Conservation (phyloP, 1,140 invertebrate species). For the Bombus affinis region DNA sequence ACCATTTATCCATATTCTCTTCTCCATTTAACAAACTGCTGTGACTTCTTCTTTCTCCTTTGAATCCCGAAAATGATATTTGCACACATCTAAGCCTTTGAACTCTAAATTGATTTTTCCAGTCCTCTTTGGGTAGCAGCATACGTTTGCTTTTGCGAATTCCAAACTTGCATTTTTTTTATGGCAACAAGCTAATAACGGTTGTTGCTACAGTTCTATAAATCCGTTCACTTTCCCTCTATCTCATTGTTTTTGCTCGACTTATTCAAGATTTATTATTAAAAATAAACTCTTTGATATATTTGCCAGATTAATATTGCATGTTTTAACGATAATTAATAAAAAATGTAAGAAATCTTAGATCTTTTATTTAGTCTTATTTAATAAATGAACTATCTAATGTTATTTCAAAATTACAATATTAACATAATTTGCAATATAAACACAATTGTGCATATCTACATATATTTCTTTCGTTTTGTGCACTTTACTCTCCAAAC, state of each 20-base stretch:
- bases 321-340: no score
- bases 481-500: no score
- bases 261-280: no score
- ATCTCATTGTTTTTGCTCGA: no score
- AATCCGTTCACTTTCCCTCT: no score
- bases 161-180: background rate
- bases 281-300: no score
- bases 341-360: no score
- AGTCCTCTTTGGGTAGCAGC: background rate
- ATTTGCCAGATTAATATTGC: no score
- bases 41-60: background rate
- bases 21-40: background rate
- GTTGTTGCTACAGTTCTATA: no score
- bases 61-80: background rate
- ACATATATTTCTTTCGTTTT: background rate
- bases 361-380: background rate
- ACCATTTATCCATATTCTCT: background rate
- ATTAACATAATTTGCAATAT: background rate
- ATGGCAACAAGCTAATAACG: background rate
- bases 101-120: background rate
- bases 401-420: background rate
- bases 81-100: no score
- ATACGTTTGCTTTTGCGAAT: background rate
- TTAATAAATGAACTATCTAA: background rate
- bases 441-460: background rate